Evolutionary conservation across 2,113 vertebrate species (phyloP).

Genomic region (Lepus timidus): DNA sequence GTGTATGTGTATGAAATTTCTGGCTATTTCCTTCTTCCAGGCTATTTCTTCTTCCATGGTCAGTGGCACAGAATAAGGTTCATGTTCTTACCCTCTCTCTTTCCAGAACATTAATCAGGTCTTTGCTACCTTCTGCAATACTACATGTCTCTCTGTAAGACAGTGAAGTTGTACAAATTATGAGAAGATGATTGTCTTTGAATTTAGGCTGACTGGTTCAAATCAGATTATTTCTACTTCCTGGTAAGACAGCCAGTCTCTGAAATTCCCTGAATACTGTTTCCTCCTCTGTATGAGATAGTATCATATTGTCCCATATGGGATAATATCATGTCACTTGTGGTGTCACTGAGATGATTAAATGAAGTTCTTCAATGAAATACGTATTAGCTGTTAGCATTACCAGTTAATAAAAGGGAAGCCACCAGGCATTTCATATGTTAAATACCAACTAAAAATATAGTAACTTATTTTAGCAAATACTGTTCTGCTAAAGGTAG

Average conservation of each 20-base stretch:
- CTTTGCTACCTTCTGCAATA: not conserved
- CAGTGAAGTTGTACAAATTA: not conserved
- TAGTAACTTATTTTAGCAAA: not conserved
- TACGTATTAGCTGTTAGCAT: not conserved
- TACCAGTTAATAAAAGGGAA: not conserved
- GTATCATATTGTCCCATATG: not conserved
- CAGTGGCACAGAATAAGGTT: not conserved
- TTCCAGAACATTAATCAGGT: not conserved
- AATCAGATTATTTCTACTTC: not conserved
- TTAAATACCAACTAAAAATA: conserved; percentile 35
- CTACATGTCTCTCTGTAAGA: not conserved
- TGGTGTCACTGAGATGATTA: not conserved
- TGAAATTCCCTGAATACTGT: not conserved
- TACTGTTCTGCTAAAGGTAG: not conserved
- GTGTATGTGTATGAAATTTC: not conserved
- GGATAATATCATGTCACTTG: too few relatives aligned
- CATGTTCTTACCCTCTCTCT: not conserved
- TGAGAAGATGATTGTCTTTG: not conserved
- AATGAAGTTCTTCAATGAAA: not conserved
- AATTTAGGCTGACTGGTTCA: not conserved
- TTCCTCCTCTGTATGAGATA: not conserved
- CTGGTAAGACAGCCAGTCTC: not conserved
- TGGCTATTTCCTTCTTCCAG: not conserved
- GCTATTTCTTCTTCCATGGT: not conserved
- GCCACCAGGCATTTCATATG: not conserved